Evolutionary conservation across 2,888 invertebrate genomes (phyloP), one percentile per base, ranked within the genome.

Genomic region (Asteroscopus sphinx): DNA sequence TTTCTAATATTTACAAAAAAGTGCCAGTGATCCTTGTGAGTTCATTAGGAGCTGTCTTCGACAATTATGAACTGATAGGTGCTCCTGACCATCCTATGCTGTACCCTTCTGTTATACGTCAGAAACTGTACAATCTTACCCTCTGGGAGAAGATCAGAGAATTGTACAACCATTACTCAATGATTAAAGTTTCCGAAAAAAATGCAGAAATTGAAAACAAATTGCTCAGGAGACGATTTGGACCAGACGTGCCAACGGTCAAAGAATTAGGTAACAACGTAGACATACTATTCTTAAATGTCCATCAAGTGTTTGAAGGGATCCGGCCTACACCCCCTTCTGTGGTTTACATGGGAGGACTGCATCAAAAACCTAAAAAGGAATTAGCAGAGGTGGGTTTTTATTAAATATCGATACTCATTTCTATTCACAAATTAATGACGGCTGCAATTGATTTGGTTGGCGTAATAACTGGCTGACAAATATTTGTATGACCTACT

Each of bases 11-110:
- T 11, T 78, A 49, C 8, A 64, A 75, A 40, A 64, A 75, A 40
- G 51, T 63, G 0, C 87, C 87, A 0, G 74, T 80, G 0, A 87
- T 88, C 28, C 68, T 70, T 46, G 55, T 88, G 0, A 85, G 84
- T 63, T 87, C 87, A 0, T 65, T 83, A 1, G 79, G 80, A 8
- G 68, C 67, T 1, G 12, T 64, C 0, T 12, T 60, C 21, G 68
- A 70, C 9, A 73, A 77, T 25, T 74, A 68, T 44, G 65, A 68
- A 17, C 35, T 45, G 2, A 45, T 84, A 0, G 87, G 87, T 6
- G 78, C 79, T 11, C 73, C 82, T 3, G 39, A 30, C 0, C 83
- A 87, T 61, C 83, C 83, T 0, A n/a, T 82, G 0, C 41, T 88
- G 0, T 83, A 82, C 45, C 81, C 83, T 26, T 17, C 30, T n/a